Percentiles rank a stretch among this genome's conserved stretches.
These are phyloP conservation scores for Cantharis rustica DNA, from an alignment of 2,888 invertebrate genomes.

Conservation along the genomic window DNA sequence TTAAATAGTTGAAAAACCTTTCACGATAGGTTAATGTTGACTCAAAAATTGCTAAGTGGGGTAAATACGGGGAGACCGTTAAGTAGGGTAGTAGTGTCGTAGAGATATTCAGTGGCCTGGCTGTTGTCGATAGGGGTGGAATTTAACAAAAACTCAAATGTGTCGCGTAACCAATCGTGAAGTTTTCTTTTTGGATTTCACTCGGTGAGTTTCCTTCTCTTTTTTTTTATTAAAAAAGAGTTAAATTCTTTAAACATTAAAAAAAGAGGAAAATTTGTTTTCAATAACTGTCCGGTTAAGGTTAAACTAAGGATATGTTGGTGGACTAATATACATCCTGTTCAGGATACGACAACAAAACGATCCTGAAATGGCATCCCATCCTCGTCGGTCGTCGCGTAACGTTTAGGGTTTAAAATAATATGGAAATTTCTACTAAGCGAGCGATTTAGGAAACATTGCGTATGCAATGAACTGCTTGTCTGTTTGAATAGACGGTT, in stretches of 20 bases:
- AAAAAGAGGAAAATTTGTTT: constrained; percentile 28
- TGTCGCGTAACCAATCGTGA: not conserved
- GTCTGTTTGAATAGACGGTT: constrained; percentile 34
- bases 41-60: not conserved
- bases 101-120: not conserved
- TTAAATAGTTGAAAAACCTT: not conserved
- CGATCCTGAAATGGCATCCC: constrained; percentile 21
- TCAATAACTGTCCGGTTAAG: constrained; percentile 31
- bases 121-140: not conserved
- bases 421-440: constrained; percentile 45
- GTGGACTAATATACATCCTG: constrained; percentile 32
- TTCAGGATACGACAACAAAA: constrained; percentile 24
- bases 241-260: not conserved
- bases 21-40: not conserved
- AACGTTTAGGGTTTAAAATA: constrained; percentile 32
- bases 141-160: not conserved
- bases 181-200: not conserved
- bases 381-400: constrained; percentile 22
- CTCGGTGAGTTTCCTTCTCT: not conserved
- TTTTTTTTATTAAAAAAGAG: not conserved
- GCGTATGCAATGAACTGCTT: constrained; percentile 51
- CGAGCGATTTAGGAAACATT: constrained; percentile 48
- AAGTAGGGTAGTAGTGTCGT: not conserved
- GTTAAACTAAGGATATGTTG: constrained; percentile 25
- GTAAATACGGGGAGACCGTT: not conserved